Percentiles rank a stretch among this genome's conserved stretches.
These are phyloP conservation scores for Anas platyrhynchos DNA, from an alignment of 2,113 vertebrate genomes.

Conservation along the genomic window DNA sequence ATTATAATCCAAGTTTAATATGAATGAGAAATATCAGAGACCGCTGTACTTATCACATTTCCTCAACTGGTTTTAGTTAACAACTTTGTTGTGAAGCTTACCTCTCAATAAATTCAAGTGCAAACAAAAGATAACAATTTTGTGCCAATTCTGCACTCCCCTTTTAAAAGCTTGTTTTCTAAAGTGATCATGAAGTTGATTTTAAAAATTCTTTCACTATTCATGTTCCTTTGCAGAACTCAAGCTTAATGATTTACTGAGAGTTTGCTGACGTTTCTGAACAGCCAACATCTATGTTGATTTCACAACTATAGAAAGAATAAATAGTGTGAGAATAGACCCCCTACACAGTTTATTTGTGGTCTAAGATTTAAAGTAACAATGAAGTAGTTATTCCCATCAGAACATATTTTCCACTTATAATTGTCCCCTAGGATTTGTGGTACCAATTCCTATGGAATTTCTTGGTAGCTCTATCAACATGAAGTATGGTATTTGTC, in stretches of 20 bases:
- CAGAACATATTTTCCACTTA: not conserved
- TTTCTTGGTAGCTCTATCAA: not conserved
- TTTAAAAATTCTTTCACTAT: not conserved
- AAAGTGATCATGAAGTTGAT: not conserved
- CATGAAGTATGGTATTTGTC: not conserved
- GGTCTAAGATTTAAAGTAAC: not conserved
- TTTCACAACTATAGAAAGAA: constrained; percentile 29
- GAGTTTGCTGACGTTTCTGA: not conserved
- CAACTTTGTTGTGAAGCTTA: not conserved
- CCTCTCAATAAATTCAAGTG: not conserved
- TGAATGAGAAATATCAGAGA: not conserved
- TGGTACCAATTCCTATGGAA: not conserved
- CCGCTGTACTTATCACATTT: not conserved
- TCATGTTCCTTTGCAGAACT: not conserved
- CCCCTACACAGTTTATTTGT: not conserved
- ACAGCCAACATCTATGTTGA: not conserved
- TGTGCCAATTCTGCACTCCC: not conserved
- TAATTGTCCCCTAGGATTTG: not conserved
- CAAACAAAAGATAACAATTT: not conserved
- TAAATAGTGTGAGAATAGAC: not conserved
- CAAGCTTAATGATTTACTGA: constrained; percentile 34
- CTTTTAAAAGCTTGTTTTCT: not conserved
- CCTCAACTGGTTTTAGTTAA: not conserved
- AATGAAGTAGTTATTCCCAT: not conserved
- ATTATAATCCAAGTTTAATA: not conserved